Conservation (phyloP, 2,888 invertebrate genomes). For the Pammene aurita region DNA sequence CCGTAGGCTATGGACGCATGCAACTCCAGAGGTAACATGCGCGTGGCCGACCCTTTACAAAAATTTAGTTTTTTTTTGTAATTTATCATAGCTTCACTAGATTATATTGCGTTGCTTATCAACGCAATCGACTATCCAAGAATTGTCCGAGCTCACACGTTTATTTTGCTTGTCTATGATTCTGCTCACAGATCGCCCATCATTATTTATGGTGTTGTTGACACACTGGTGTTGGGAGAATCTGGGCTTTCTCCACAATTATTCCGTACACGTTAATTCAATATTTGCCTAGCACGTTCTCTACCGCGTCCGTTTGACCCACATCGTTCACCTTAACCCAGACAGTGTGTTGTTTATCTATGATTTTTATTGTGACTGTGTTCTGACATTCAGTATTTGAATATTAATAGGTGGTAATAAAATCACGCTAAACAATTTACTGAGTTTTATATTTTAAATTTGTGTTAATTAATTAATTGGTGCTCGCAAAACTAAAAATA, state of each 20-base stretch:
- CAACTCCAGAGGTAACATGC: too few relatives aligned
- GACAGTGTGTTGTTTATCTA: conserved; percentile 46
- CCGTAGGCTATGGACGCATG: too few relatives aligned
- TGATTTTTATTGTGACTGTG: conserved; percentile 12
- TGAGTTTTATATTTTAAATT: too few relatives aligned
- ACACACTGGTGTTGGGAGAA: conserved; percentile 41
- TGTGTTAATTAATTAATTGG: too few relatives aligned
- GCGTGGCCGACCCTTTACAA: too few relatives aligned
- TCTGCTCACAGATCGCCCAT: conserved; percentile 33
- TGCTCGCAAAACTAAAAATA: too few relatives aligned
- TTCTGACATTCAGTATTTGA: background rate
- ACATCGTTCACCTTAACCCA: conserved; percentile 67
- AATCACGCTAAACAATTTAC: too few relatives aligned
- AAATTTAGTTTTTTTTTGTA: too few relatives aligned
- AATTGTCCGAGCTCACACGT: conserved; percentile 3
- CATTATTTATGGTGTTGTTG: conserved; percentile 39
- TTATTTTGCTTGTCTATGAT: conserved; percentile 12
- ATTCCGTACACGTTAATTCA: conserved; percentile 77
- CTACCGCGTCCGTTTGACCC: conserved; percentile 58
- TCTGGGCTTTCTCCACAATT: conserved; percentile 75
- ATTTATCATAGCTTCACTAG: too few relatives aligned
- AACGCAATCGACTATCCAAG: too few relatives aligned
- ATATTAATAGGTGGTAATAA: background rate
- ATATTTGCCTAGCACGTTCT: conserved; percentile 76
- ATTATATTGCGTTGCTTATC: too few relatives aligned